Conservation (phyloP, 1,140 invertebrate species). For the Augochlora pura region DNA sequence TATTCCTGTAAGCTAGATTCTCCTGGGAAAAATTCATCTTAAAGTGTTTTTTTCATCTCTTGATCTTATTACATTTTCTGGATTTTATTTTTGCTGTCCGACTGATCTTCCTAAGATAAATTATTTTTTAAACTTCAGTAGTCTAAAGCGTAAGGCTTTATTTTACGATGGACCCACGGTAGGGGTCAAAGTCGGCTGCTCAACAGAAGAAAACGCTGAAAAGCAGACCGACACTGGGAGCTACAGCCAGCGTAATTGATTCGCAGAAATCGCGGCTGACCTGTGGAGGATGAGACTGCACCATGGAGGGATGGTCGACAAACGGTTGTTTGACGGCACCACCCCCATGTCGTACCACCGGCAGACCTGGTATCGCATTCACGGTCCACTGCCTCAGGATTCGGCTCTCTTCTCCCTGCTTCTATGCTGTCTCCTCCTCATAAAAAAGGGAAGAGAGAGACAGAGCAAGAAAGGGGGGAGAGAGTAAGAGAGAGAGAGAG, state of each 20-base stretch:
- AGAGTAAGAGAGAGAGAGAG: neutral
- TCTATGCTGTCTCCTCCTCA: conserved; percentile 53
- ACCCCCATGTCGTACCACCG: conserved; percentile 52
- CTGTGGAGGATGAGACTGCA: conserved; percentile 49
- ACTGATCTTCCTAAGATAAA: too few species aligned
- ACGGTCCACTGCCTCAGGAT: conserved; percentile 69
- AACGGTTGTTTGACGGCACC: conserved; percentile 69
- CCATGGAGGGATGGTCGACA: conserved; percentile 61
- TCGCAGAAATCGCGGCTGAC: conserved; percentile 69
- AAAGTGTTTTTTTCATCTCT: too few species aligned
- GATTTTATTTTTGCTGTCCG: too few species aligned
- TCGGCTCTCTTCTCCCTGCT: conserved; percentile 60
- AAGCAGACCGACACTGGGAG: too few species aligned
- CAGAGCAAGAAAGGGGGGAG: conserved; percentile 5
- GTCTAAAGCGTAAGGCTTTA: too few species aligned
- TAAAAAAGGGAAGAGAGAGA: conserved; percentile 51
- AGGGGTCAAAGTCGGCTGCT: too few species aligned
- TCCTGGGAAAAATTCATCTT: too few species aligned
- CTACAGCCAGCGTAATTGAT: conserved; percentile 62
- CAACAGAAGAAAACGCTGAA: too few species aligned
- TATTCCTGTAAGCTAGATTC: too few species aligned
- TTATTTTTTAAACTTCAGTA: too few species aligned
- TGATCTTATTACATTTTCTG: too few species aligned
- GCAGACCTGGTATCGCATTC: conserved; percentile 71
- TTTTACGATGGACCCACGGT: too few species aligned